Base-by-base conservation (phyloP, 2,113 vertebrate genomes). In the Cervus canadensis region DNA sequence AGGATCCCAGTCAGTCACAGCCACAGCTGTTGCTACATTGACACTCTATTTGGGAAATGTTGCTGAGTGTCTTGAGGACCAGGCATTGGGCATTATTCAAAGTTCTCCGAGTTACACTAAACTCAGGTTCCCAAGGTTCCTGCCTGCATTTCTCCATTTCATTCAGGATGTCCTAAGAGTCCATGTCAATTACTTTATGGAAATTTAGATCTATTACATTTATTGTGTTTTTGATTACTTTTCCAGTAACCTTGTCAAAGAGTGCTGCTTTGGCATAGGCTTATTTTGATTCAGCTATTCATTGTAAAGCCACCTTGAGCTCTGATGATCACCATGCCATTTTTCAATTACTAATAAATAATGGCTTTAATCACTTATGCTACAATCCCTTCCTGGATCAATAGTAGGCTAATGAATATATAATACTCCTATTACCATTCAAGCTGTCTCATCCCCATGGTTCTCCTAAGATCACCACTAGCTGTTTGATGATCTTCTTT, bases 171-270 rank as follows among this genome's bases (percentile, higher is more conserved):
- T 57, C 13, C 76, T 59, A 21, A 43, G 19, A 50, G 59, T 88
- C 88, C 59, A n/a, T 81, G 48, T 33, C 56, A 40, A 71, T 91
- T 91, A 82, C 62, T 43, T 92, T 74, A 74, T 28, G 67, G 48
- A 96, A 96, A 86, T 95, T 96, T 97, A 96, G 57, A 59, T 25
- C 54, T 48, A 23, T 94, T 94, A 96, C 7, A 43, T 95, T 93
- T 96, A 90, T 92, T 97, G 85, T 92, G 26, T 87, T 95, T 92
- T 88, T 76, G 59, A 54, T 28, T 3, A 36, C 54, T 23, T 7
- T 56, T 62, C 43, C 43, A 36, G 36, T 52, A 56, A 84, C 6
- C 59, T 79, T 76, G 56, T 87, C 91, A 59, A 87, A 81, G n/a
- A 48, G 23, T 16, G 81, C 71, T 89, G 43, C 64, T 91, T 78